Evolutionary conservation across 2,113 vertebrate species (phyloP).

Genomic region (Climacteris rufus): DNA sequence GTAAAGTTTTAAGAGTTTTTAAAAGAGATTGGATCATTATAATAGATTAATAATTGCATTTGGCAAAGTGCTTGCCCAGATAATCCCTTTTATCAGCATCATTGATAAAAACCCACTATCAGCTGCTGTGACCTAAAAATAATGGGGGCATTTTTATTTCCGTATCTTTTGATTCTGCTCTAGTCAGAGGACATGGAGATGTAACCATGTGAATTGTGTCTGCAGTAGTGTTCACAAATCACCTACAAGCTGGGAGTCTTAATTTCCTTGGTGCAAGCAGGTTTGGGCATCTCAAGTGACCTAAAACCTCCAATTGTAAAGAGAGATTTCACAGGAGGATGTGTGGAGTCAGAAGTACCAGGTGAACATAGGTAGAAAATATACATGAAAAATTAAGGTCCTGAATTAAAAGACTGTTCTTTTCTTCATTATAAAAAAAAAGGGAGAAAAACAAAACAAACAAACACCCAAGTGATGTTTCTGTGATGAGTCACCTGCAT

Average conservation of each 20-base stretch:
- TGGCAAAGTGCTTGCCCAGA: constrained; percentile 1
- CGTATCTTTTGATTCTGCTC: neutral
- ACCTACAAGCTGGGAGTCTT: neutral
- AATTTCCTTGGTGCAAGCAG: neutral
- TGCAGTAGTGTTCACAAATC: neutral
- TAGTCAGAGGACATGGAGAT: neutral
- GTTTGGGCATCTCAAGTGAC: neutral
- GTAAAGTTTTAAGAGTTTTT: neutral
- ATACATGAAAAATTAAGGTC: neutral
- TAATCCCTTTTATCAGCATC: neutral
- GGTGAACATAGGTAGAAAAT: neutral
- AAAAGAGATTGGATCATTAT: neutral
- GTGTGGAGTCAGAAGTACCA: neutral
- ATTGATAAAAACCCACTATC: neutral
- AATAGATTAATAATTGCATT: neutral
- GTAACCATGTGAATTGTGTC: neutral
- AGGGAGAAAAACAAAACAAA: neutral
- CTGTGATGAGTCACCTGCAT: constrained; percentile 10
- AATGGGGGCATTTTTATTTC: neutral
- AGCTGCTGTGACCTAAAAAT: neutral
- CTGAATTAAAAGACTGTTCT: neutral
- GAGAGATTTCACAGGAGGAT: neutral
- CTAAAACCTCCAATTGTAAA: neutral
- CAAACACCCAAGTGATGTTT: neutral
- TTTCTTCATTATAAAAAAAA: neutral